phyloP scores from a whole-genome alignment of 2,888 invertebrate species.

The Mesorhabditis belari region DNA sequence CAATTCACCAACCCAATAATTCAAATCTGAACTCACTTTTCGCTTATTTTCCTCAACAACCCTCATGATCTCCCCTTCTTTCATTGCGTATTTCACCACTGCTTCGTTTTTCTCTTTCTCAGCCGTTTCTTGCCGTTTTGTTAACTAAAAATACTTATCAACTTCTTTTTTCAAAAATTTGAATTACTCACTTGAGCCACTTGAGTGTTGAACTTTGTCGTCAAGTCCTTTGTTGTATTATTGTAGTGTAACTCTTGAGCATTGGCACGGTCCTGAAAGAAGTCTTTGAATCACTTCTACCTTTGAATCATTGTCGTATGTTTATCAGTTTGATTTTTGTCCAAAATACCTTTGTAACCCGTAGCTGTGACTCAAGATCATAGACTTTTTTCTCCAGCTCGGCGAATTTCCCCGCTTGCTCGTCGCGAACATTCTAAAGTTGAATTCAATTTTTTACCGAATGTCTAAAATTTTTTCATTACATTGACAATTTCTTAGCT shows the following conservation, averaged over 20 bases:
- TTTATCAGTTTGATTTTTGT: no score
- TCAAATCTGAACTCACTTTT: constrained; percentile 2
- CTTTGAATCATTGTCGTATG: background rate
- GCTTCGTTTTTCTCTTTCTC: constrained; percentile 43
- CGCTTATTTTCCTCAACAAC: constrained; percentile 21
- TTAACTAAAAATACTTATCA: constrained; percentile 18
- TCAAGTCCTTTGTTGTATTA: constrained; percentile 25
- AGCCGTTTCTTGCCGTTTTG: constrained; percentile 28
- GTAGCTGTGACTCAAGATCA: constrained; percentile 35
- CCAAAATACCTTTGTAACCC: constrained; percentile 10
- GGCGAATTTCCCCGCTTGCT: constrained; percentile 22
- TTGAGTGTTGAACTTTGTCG: constrained; percentile 23
- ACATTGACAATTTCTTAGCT: no score
- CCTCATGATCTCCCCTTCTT: constrained; percentile 42
- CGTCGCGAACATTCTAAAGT: constrained; percentile 16
- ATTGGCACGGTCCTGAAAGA: constrained; percentile 21
- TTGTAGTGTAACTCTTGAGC: constrained; percentile 40
- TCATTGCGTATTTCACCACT: constrained; percentile 45
- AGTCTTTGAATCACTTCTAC: no score
- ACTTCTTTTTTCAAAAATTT: background rate
- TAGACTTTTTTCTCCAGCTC: constrained; percentile 17
- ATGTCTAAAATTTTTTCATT: no score
- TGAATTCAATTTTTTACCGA: background rate
- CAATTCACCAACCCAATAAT: background rate
- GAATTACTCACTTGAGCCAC: constrained; percentile 20